A percentile compares a stretch with the other conserved stretches of the same genome.
Evolutionary conservation across 1,140 invertebrate genomes (phyloP).

Genomic region (Capitella teleta): DNA sequence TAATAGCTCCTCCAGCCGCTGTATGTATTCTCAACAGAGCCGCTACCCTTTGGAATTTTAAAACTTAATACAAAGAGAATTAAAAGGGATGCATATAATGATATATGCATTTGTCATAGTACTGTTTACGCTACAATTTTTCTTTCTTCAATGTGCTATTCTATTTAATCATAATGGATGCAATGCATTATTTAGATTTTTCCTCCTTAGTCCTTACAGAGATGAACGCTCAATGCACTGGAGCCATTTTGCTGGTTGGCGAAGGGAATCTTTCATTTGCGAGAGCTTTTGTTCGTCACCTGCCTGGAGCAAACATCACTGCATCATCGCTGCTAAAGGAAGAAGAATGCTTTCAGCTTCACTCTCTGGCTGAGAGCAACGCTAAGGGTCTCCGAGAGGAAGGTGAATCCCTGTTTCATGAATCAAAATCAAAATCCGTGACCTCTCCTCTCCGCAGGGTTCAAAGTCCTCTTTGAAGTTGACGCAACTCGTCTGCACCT

Average conservation of each 20-base stretch:
- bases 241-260: conserved; percentile 40
- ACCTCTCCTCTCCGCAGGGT: conserved; percentile 39
- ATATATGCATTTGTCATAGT: too few relatives aligned
- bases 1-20: too few relatives aligned
- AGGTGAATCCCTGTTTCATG: conserved; percentile 17
- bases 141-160: too few relatives aligned
- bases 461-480: conserved; percentile 41
- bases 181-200: too few relatives aligned
- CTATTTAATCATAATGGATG: too few relatives aligned
- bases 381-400: conserved; percentile 19
- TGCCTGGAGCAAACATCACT: conserved; percentile 16
- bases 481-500: conserved; percentile 41
- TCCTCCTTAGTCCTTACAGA: too few relatives aligned
- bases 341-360: conserved; percentile 21
- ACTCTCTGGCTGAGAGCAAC: conserved; percentile 21
- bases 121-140: too few relatives aligned
- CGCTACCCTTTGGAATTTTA: too few relatives aligned
- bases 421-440: background rate
- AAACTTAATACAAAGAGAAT: too few relatives aligned
- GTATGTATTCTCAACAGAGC: too few relatives aligned
- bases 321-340: conserved; percentile 29
- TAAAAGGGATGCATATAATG: too few relatives aligned
- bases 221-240: conserved; percentile 17
- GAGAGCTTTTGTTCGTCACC: conserved; percentile 33
- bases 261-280: conserved; percentile 53